These are phyloP conservation scores for Harpalus rufipes DNA, from an alignment of 2,888 invertebrate species.

Conservation along the genomic window DNA sequence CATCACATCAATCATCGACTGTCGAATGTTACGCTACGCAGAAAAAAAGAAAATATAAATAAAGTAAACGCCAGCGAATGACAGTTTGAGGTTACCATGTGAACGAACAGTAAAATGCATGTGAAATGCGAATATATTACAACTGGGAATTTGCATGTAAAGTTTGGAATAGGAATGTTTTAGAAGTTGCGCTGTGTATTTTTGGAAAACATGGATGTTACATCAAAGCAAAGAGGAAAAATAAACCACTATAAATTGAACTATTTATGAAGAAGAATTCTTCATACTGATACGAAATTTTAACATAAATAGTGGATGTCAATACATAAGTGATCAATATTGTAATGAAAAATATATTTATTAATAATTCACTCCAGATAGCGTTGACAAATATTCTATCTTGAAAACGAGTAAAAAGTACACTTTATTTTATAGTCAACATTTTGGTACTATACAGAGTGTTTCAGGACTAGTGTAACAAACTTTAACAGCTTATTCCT, in stretches of 20 bases:
- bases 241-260: neutral
- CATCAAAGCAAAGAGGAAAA: neutral
- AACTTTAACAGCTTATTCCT: too few species aligned
- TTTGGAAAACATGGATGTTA: constrained; percentile 15
- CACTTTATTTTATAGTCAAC: too few species aligned
- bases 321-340: too few species aligned
- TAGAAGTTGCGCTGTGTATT: constrained; percentile 8
- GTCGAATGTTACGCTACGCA: constrained; percentile 36
- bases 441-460: too few species aligned
- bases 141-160: constrained; percentile 8
- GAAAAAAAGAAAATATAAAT: constrained; percentile 35
- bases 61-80: constrained; percentile 20
- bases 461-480: too few species aligned
- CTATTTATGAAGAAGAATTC: neutral
- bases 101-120: constrained; percentile 1
- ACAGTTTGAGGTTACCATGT: constrained; percentile 30
- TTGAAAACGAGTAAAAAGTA: too few species aligned
- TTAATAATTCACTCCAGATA: too few species aligned
- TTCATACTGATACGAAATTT: neutral
- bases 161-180: neutral
- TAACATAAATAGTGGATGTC: too few species aligned
- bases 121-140: constrained; percentile 25
- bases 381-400: neutral
- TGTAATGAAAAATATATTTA: too few species aligned
- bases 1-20: constrained; percentile 39